Evolutionary conservation across 35 echinoderm and acorn worm species (phyloP).

Genomic region (Acanthaster planci): DNA sequence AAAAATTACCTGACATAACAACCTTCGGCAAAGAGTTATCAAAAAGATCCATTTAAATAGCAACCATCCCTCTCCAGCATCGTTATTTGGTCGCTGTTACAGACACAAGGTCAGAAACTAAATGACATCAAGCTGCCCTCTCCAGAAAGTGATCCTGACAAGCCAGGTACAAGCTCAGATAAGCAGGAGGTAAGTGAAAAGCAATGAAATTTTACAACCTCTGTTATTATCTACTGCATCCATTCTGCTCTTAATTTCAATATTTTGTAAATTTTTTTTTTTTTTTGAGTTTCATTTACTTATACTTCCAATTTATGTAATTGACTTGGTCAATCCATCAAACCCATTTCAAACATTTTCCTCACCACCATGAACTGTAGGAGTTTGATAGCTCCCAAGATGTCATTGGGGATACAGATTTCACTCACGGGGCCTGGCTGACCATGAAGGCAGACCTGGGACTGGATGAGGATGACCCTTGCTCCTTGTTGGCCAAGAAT

Average conservation of each 20-base stretch:
- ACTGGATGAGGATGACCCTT: conserved; percentile 54
- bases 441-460: conserved; percentile 79
- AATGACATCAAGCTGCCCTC: background rate
- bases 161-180: background rate
- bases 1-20: too few species aligned
- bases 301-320: too few species aligned
- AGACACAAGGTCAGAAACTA: conserved; percentile 1
- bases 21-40: too few species aligned
- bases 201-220: background rate
- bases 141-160: background rate
- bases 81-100: background rate
- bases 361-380: too few species aligned
- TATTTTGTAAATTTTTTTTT: too few species aligned
- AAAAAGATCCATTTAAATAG: too few species aligned
- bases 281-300: too few species aligned
- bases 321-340: too few species aligned
- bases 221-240: background rate
- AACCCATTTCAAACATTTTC: too few species aligned
- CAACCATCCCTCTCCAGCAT: too few species aligned
- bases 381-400: conserved; percentile 40
- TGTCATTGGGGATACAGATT: conserved; percentile 61
- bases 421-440: conserved; percentile 77
- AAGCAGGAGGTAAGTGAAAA: background rate
- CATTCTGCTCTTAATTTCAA: too few species aligned
- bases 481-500: conserved; percentile 63